Percentiles rank a stretch among this genome's conserved stretches.
These are phyloP conservation scores for Pseudopleuronectes americanus DNA, from an alignment of 2,797 vertebrate genomes.

Conservation along the genomic window DNA sequence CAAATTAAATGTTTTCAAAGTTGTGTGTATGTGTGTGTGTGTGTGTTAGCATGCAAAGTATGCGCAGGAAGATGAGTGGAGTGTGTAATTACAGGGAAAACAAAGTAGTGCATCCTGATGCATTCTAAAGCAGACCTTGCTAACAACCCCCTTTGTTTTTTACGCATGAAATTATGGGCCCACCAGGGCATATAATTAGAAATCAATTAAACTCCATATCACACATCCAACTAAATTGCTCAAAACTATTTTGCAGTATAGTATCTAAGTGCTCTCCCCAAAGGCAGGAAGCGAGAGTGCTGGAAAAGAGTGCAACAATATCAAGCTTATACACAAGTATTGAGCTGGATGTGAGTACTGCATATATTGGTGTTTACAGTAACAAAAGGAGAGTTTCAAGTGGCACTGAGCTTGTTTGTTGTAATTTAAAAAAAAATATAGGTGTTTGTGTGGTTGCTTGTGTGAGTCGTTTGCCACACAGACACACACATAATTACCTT, in stretches of 20 bases:
- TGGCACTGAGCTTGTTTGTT: neutral
- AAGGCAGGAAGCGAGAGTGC: constrained; percentile 9
- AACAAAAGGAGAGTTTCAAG: neutral
- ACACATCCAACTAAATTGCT: constrained; percentile 57
- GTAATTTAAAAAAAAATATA: no score
- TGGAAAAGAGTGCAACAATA: constrained; percentile 17
- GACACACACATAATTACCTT: no score
- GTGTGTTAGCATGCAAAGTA: constrained; percentile 12
- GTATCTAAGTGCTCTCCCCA: constrained; percentile 16
- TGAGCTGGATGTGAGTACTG: neutral
- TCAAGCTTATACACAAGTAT: constrained; percentile 2
- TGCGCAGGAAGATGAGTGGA: constrained; percentile 46
- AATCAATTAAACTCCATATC: constrained; percentile 73
- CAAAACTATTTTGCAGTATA: constrained; percentile 31
- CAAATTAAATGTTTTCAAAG: constrained; percentile 4
- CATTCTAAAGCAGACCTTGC: constrained; percentile 54
- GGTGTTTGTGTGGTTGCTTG: neutral
- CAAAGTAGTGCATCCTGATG: constrained; percentile 53
- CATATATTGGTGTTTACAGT: neutral
- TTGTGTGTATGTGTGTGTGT: constrained; percentile 24
- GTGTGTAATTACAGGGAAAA: constrained; percentile 68
- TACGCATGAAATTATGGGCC: constrained; percentile 59
- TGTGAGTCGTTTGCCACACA: neutral
- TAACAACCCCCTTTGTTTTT: constrained; percentile 68
- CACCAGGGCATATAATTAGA: constrained; percentile 70